Conservation (phyloP, 2,888 invertebrate genomes). For the Spilarctia lutea region DNA sequence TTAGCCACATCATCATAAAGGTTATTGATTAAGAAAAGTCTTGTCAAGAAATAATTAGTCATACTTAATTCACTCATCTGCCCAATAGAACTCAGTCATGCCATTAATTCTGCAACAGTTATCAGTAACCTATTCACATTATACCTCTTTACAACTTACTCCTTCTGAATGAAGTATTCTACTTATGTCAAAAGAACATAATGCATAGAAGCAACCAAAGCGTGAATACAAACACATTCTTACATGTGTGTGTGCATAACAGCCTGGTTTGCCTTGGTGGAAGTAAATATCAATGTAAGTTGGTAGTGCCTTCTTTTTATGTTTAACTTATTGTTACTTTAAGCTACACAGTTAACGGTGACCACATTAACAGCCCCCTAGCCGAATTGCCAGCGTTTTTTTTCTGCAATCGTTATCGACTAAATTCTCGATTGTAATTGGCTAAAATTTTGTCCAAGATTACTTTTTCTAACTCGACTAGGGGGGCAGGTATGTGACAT, state of each 20-base stretch:
- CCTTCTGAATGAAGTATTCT: conserved; percentile 4
- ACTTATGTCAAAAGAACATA: conserved; percentile 13
- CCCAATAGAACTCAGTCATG: neutral
- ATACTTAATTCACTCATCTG: neutral
- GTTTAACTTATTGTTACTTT: neutral
- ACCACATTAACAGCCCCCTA: neutral
- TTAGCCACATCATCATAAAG: neutral
- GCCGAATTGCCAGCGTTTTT: no score
- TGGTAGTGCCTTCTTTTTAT: neutral
- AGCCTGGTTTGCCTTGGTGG: conserved; percentile 12
- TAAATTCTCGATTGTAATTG: no score
- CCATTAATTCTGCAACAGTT: neutral
- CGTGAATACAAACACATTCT: neutral
- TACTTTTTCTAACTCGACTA: no score
- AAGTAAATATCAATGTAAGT: neutral
- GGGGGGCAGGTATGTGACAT: neutral
- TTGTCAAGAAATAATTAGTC: neutral
- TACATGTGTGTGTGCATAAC: conserved; percentile 10
- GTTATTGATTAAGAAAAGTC: neutral
- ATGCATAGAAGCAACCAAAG: conserved; percentile 15
- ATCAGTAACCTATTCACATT: conserved; percentile 6
- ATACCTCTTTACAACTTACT: neutral
- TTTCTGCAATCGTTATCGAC: no score
- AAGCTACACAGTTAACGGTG: neutral
- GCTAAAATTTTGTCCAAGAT: no score